Conservation (phyloP, 1,140 invertebrate genomes). For the Magallana ariakensis region DNA sequence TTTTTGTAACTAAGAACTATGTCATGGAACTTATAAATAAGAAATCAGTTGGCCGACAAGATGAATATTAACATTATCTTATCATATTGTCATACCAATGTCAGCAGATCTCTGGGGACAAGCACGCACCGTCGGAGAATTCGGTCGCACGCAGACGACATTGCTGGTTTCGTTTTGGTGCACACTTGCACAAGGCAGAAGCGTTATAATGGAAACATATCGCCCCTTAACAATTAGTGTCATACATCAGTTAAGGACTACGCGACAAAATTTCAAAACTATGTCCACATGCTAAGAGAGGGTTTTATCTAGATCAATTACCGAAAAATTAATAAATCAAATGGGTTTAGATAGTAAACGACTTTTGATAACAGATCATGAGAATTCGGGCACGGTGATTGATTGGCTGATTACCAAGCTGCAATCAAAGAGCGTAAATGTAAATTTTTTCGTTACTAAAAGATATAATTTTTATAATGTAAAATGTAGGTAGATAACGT, state of each 20-base stretch:
- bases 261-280: slow-evolving; percentile 7
- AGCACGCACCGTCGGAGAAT: slow-evolving; percentile 2
- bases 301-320: background rate
- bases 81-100: background rate
- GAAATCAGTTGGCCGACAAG: background rate
- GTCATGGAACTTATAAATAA: slow-evolving; percentile 4
- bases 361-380: background rate
- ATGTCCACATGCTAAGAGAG: background rate
- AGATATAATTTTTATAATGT: no score
- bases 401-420: background rate
- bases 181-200: slow-evolving; percentile 4
- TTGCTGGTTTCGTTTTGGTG: background rate
- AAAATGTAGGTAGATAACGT: no score
- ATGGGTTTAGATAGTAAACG: background rate
- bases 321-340: slow-evolving; percentile 18
- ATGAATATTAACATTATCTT: slow-evolving; percentile 11
- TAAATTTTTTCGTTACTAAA: background rate
- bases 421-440: background rate
- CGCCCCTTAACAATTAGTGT: slow-evolving; percentile 3
- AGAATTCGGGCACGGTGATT: background rate
- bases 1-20: background rate
- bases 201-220: background rate
- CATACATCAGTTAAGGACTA: slow-evolving; percentile 16
- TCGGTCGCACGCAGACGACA: slow-evolving; percentile 2
- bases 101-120: background rate